Conservation (phyloP, 2,888 invertebrate species). For the Proisotoma minuta region DNA sequence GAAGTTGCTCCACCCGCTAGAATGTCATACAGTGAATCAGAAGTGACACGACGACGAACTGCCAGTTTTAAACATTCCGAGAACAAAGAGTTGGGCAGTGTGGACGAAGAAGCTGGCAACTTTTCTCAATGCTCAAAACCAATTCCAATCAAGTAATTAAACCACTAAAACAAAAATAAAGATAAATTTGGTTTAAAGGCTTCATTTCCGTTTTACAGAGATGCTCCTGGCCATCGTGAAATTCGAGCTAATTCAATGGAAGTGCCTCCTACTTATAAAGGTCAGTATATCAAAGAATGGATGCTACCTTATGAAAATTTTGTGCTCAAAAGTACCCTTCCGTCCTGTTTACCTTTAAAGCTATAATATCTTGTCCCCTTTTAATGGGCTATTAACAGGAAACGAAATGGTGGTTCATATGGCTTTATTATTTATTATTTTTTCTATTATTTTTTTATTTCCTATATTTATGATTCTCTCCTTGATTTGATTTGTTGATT, state of each 20-base stretch:
- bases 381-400: too few relatives aligned
- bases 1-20: slow-evolving; percentile 15
- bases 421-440: too few relatives aligned
- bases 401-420: too few relatives aligned
- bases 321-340: too few relatives aligned
- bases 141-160: slow-evolving; percentile 65
- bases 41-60: slow-evolving; percentile 25
- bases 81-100: background rate
- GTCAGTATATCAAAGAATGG: slow-evolving; percentile 1
- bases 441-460: too few relatives aligned
- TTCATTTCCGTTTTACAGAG: slow-evolving; percentile 16
- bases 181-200: background rate
- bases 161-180: background rate
- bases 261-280: slow-evolving; percentile 8
- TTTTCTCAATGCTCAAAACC: slow-evolving; percentile 67
- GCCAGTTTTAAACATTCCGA: slow-evolving; percentile 18
- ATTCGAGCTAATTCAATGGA: slow-evolving; percentile 31
- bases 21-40: slow-evolving; percentile 34
- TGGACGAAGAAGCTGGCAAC: slow-evolving; percentile 7
- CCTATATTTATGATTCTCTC: too few relatives aligned
- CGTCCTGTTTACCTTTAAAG: too few relatives aligned
- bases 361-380: too few relatives aligned
- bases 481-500: too few relatives aligned
- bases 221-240: slow-evolving; percentile 26
- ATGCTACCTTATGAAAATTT: background rate